Base-by-base conservation (phyloP, 2,888 invertebrate genomes). In the Catocala sponsa region DNA sequence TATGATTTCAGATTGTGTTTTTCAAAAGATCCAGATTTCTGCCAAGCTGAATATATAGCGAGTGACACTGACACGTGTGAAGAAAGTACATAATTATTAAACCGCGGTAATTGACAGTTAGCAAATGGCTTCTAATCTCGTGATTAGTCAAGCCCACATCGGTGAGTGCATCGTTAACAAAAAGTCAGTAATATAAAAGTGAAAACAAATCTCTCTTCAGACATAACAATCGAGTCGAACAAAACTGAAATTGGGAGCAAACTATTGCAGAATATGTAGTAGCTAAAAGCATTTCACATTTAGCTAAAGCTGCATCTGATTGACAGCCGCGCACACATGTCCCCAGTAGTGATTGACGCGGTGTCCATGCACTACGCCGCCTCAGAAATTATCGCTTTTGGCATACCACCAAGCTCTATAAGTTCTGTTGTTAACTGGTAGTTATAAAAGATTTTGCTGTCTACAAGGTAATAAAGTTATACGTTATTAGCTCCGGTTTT, bases 351-450 rank as follows among this genome's bases (percentile, higher is more conserved):
- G 81, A 85, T 84, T 85, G 88, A 88, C 87, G 82, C 53, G 62
- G 66, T 70, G 79, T 81, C 78, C 70, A 67, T 74, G 79, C 79
- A 70, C 64, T 70, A 71, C 75, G 72, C 83, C 86, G 87, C 88
- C 88, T 79, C 75, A 70, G 70, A 85, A 88, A 88, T 89, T 86
- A 89, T 78, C 79, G 67, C 72, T 81, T 60, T 89, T 89, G 89
- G 89, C 89, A 74, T 71, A 64, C 63, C 62, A 88, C 89, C 89
- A 89, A 89, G 64, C 68, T 65, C 75, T 75, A 73, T 76, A 81
- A 73, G 74, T 70, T 62, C 64, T 62, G 63, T 67, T 57, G 41
- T 67, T 65, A 66, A 65, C 68, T 65, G 42, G 15, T 48, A 49
- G 48, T 55, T 51, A 33, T 13, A 42, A 13, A 49, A 54, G 13